Evolutionary conservation across 1,140 invertebrate species (phyloP), one percentile per base, ranked within the genome.

Genomic region (Hylaeus volcanicus): DNA sequence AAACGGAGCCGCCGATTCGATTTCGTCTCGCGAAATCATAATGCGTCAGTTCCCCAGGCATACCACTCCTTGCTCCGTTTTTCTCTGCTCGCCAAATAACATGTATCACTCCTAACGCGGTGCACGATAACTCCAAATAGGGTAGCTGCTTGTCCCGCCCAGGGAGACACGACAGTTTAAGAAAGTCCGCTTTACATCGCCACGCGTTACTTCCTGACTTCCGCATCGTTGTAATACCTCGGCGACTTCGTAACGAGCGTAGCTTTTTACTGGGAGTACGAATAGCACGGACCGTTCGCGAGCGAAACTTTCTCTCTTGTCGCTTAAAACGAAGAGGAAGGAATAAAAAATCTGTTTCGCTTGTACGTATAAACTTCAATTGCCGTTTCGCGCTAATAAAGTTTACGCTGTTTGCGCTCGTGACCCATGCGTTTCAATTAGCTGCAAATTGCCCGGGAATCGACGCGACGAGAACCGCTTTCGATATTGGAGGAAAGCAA

Each of bases 341-440:
- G 26, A 26, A 26, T 26, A 26, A 26, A 26, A 26, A 26, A 26
- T 26, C 26, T 26, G 26, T 26, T 26, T 26, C 77, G 37, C 51
- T 26, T 43, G 60, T 26, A 61, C 71, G 77, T 79, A 26, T 26
- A 79, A 79, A 79, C 70, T 79, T 79, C 74, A 70, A 79, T 79
- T 74, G 71, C 61, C 70, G 70, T 11, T 8, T 26, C 51, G 77
- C 58, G 70, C 74, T 79, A 79, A 79, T 79, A 79, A 79, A 79
- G 70, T 79, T 37, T 9, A 43, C 51, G 12, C 39, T 15, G 11
- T 14, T 26, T 26, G 26, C 14, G 15, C 3, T 61, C 1, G 48
- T 6, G 26, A 12, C 41, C 26, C 77, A 61, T 79, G 77, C 11
- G 71, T 79, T 79, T 74, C 77, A 79, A 79, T 79, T 79, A 79